Conservation (phyloP, 2,888 invertebrate genomes). For the Leptopterna dolabrata region DNA sequence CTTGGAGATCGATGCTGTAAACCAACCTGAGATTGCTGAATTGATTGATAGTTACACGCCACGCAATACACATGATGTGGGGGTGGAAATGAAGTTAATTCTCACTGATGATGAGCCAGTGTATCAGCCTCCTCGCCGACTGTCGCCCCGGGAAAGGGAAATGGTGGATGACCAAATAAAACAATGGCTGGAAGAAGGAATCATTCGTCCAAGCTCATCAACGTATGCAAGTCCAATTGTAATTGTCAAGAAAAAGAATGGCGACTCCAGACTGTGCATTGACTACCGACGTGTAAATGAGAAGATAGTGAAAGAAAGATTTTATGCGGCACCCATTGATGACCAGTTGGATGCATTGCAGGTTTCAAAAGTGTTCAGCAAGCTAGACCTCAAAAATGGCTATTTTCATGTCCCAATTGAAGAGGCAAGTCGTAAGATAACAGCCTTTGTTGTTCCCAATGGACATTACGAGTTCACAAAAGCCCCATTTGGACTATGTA, state of each 20-base stretch:
- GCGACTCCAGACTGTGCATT: not conserved
- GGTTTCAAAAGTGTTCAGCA: not conserved
- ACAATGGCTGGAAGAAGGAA: not conserved
- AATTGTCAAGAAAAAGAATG: conserved; percentile 9
- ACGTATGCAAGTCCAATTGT: not conserved
- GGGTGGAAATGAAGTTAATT: not conserved
- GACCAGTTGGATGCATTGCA: not conserved
- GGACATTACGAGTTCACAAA: conserved; percentile 25
- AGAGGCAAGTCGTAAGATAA: not conserved
- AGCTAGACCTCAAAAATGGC: conserved; percentile 10
- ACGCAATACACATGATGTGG: not conserved
- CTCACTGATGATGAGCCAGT: not conserved
- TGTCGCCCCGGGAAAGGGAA: not conserved
- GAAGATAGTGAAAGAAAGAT: not conserved
- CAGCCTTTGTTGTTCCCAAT: not conserved
- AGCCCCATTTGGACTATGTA: too few relatives aligned
- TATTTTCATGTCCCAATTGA: not conserved
- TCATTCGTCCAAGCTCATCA: not conserved
- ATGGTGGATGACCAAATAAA: not conserved
- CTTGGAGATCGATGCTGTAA: too few relatives aligned
- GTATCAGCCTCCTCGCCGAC: too few relatives aligned
- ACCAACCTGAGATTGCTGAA: too few relatives aligned
- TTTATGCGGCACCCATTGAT: not conserved
- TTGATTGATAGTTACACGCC: too few relatives aligned
- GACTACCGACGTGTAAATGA: not conserved